A percentile compares a stretch with the other conserved stretches of the same genome.
phyloP scores from a whole-genome alignment of 2,797 vertebrate species.

The Sebastes miniatus region DNA sequence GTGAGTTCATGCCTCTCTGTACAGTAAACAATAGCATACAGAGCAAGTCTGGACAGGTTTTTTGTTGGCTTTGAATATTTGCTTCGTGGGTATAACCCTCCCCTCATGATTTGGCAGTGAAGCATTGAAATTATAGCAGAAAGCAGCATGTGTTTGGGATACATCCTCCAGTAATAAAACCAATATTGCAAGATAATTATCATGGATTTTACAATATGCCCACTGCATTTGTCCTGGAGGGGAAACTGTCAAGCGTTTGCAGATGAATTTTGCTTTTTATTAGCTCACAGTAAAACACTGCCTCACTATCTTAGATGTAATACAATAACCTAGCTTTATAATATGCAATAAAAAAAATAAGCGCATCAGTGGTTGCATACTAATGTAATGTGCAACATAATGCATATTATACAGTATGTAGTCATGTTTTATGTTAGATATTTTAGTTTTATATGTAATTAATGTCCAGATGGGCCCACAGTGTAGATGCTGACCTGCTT shows the following conservation, averaged over 20 bases:
- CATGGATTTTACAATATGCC: slow-evolving; percentile 80
- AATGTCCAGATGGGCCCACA: slow-evolving; percentile 7
- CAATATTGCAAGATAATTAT: slow-evolving; percentile 83
- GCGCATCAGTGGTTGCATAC: slow-evolving; percentile 71
- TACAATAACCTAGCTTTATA: slow-evolving; percentile 75
- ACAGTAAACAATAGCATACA: slow-evolving; percentile 6
- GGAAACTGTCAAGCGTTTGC: slow-evolving; percentile 73
- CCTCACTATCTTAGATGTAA: slow-evolving; percentile 69
- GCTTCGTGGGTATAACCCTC: slow-evolving; percentile 29
- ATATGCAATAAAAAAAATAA: slow-evolving; percentile 76
- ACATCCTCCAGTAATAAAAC: slow-evolving; percentile 79
- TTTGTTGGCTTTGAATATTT: slow-evolving; percentile 49
- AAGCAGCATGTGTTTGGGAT: slow-evolving; percentile 69
- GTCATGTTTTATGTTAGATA: slow-evolving; percentile 29
- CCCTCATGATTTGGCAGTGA: slow-evolving; percentile 40
- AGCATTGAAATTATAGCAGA: slow-evolving; percentile 62
- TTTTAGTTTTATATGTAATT: slow-evolving; percentile 45
- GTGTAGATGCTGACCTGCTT: not conserved
- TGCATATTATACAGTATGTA: slow-evolving; percentile 40
- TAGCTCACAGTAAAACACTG: slow-evolving; percentile 76
- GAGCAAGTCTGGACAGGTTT: slow-evolving; percentile 6
- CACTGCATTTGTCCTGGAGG: slow-evolving; percentile 78
- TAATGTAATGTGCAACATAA: slow-evolving; percentile 69
- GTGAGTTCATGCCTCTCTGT: slow-evolving; percentile 2
- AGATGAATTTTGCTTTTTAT: slow-evolving; percentile 82